These are phyloP conservation scores for Iguana delicatissima DNA, from an alignment of 2,797 vertebrate genomes.

Conservation along the genomic window DNA sequence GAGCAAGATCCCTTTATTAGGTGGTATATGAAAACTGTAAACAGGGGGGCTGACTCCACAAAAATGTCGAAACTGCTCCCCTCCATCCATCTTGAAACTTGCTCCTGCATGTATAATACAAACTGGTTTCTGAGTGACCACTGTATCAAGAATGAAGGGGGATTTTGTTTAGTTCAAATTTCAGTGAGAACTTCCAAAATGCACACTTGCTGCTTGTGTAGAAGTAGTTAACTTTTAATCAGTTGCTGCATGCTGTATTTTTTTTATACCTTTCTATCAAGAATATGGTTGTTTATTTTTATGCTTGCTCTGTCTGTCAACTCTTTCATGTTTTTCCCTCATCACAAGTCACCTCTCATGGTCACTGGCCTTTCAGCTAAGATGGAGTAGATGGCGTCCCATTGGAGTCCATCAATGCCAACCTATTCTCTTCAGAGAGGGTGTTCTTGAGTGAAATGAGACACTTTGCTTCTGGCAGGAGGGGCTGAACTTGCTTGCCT, in stretches of 20 bases:
- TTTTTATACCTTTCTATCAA: background rate
- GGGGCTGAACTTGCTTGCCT: background rate
- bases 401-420: rapidly evolving
- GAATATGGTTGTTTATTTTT: background rate
- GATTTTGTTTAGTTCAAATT: no score
- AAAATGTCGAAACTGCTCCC: background rate
- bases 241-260: background rate
- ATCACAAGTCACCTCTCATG: slow-evolving; percentile 1
- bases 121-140: background rate
- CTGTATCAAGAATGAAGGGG: background rate
- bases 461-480: background rate
- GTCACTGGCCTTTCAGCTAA: background rate
- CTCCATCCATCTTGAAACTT: background rate
- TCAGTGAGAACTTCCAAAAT: no score
- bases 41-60: background rate
- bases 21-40: background rate
- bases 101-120: background rate
- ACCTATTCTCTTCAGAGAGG: background rate
- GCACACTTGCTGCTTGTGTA: background rate
- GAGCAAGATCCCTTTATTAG: no score
- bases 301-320: background rate
- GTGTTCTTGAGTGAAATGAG: background rate
- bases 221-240: background rate
- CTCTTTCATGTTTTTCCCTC: background rate
- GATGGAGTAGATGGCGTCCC: background rate